Conservation (phyloP, 2,113 vertebrate genomes). For the Mohoua ochrocephala region DNA sequence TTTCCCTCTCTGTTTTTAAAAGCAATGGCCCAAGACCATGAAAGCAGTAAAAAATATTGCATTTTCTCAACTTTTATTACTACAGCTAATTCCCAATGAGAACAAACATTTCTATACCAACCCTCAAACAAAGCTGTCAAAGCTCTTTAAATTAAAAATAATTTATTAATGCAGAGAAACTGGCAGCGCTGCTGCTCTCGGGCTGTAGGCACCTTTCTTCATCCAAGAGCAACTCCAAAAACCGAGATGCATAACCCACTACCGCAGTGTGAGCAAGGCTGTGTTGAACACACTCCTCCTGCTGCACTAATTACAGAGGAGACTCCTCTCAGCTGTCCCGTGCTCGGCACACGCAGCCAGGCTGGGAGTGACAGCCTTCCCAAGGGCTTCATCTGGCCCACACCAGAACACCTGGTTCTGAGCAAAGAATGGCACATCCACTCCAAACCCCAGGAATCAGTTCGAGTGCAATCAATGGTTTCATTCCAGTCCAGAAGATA, state of each 20-base stretch:
- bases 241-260: not conserved
- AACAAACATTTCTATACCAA: not conserved
- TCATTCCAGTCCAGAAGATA: accelerated
- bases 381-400: not conserved
- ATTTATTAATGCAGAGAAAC: not conserved
- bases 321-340: not conserved
- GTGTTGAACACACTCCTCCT: not conserved
- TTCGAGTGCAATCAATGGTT: not conserved
- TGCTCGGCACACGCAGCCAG: not conserved
- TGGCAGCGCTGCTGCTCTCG: not conserved
- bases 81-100: not conserved
- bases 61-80: not conserved
- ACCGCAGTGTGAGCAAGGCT: not conserved
- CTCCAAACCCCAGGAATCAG: not conserved
- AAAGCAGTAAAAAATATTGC: not conserved
- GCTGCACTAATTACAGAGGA: not conserved
- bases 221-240: not conserved
- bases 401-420: not conserved
- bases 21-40: not conserved
- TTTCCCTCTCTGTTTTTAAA: not conserved
- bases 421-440: not conserved
- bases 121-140: not conserved
- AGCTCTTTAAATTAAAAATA: not conserved
- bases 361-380: not conserved
- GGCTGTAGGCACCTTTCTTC: not conserved